Percentiles rank a stretch among this genome's conserved stretches.
phyloP scores from a whole-genome alignment of 2,888 invertebrate genomes.

The Pterostichus niger region DNA sequence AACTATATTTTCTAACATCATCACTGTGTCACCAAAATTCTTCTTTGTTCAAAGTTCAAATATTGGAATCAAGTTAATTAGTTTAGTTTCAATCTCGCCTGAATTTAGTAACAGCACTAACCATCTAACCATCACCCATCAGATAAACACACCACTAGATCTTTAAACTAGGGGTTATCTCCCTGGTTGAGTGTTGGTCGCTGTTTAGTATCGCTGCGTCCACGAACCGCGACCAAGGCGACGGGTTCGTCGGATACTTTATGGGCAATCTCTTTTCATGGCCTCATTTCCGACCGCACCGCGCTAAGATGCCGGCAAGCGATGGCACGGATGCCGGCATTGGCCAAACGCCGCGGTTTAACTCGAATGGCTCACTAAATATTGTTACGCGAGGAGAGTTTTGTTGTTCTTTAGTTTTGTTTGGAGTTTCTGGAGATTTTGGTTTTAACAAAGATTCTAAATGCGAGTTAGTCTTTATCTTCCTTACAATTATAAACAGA shows the following conservation, averaged over 20 bases:
- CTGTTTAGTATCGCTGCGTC: conserved; percentile 22
- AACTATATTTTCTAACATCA: no score
- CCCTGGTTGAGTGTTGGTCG: neutral
- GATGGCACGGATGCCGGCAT: conserved; percentile 24
- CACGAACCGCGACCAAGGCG: conserved; percentile 17
- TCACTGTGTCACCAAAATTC: no score
- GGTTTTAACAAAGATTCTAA: no score
- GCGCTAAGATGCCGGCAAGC: conserved; percentile 42
- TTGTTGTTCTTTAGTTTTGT: no score
- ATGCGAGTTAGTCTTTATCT: no score
- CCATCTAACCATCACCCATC: neutral
- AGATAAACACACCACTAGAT: conserved; percentile 10
- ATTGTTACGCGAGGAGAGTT: neutral
- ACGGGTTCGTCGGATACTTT: conserved; percentile 39
- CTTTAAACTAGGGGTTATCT: conserved; percentile 1
- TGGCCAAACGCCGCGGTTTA: conserved; percentile 21
- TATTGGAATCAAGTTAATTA: neutral
- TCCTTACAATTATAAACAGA: no score
- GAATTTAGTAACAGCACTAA: neutral
- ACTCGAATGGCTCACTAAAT: neutral
- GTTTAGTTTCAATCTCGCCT: neutral
- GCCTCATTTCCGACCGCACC: conserved; percentile 63
- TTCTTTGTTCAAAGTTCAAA: no score
- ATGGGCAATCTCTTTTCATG: conserved; percentile 65
- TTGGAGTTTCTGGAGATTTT: no score